Evolutionary conservation across 2,888 invertebrate species (phyloP).

Genomic region (Xanthorhoe designata): DNA sequence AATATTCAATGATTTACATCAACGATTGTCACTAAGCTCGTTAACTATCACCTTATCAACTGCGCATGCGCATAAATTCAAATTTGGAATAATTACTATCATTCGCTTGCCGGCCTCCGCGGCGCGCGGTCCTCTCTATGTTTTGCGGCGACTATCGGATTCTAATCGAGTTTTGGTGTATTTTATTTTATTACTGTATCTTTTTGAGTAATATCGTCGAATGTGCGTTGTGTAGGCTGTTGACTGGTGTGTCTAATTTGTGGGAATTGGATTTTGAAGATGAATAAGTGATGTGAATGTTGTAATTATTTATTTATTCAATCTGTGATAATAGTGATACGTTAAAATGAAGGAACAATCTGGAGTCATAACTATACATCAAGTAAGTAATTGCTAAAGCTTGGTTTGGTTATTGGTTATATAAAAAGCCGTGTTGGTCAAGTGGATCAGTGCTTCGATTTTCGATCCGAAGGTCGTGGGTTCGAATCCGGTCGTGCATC

Average conservation of each 20-base stretch:
- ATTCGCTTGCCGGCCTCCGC: constrained; percentile 59
- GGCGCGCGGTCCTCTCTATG: constrained; percentile 60
- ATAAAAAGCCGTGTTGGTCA: no score
- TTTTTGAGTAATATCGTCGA: constrained; percentile 71
- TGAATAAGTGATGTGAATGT: constrained; percentile 57
- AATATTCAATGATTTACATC: background rate
- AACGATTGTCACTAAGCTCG: constrained; percentile 18
- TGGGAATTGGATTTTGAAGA: constrained; percentile 66
- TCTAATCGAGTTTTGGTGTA: constrained; percentile 67
- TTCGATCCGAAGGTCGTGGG: no score
- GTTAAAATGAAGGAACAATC: constrained; percentile 64
- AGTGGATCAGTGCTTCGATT: no score
- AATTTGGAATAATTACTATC: constrained; percentile 50
- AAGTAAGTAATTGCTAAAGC: constrained; percentile 68
- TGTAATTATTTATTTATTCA: constrained; percentile 69
- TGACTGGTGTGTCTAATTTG: constrained; percentile 53
- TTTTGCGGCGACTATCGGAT: constrained; percentile 58
- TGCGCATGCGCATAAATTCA: constrained; percentile 44
- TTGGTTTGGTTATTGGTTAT: no score
- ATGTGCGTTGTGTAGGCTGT: constrained; percentile 53
- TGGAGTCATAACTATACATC: constrained; percentile 75
- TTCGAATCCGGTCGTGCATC: no score
- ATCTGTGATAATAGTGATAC: constrained; percentile 74
- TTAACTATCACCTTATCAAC: constrained; percentile 41
- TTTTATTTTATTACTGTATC: constrained; percentile 72